Conservation (phyloP, 1,140 invertebrate genomes). For the Drosophila ohnishii region DNA sequence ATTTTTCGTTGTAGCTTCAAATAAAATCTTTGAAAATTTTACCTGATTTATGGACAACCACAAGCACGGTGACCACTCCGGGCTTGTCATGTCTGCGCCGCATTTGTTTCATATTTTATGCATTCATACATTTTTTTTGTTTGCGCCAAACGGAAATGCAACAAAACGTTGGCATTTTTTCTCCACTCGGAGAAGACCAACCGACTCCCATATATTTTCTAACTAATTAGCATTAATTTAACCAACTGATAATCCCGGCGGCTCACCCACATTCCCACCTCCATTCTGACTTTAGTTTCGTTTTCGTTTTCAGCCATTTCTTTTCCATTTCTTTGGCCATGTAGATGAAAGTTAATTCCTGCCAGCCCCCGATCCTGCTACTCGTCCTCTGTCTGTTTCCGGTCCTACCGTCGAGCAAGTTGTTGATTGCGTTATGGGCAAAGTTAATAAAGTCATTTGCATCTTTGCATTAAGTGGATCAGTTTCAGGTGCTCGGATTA, state of each 20-base stretch:
- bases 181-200: conserved; percentile 14
- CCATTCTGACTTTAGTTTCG: conserved; percentile 1
- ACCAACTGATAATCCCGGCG: conserved; percentile 75
- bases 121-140: conserved; percentile 48
- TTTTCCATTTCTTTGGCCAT: conserved; percentile 10
- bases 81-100: conserved; percentile 52
- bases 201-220: conserved; percentile 73
- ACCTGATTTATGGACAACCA: not conserved
- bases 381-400: not conserved
- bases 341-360: conserved; percentile 35
- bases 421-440: conserved; percentile 70
- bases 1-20: not conserved
- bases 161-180: conserved; percentile 62
- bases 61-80: conserved; percentile 43
- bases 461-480: conserved; percentile 71
- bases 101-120: conserved; percentile 76
- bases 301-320: conserved; percentile 3
- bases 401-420: conserved; percentile 27
- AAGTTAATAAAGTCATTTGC: conserved; percentile 82
- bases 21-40: not conserved
- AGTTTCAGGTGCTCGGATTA: conserved; percentile 24
- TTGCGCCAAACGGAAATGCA: conserved; percentile 53
- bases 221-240: conserved; percentile 82
- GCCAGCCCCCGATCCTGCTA: conserved; percentile 18
- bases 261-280: conserved; percentile 32